Conservation (phyloP, 2,888 invertebrate species). For the Spodoptera picta region DNA sequence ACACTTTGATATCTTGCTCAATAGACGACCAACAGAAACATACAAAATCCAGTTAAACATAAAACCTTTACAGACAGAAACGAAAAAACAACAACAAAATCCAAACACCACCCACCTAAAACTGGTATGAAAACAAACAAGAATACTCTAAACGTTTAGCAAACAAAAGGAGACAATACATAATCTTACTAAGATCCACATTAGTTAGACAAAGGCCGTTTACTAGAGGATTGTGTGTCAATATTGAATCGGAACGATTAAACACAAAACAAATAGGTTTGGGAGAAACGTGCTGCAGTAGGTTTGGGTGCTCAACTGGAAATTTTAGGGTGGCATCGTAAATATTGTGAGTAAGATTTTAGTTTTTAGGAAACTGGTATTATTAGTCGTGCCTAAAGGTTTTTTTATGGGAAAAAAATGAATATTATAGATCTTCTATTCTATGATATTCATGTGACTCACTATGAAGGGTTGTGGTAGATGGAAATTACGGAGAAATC, state of each 20-base stretch:
- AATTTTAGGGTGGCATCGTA: conserved; percentile 25
- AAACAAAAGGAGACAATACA: conserved; percentile 41
- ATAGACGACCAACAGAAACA: too few species aligned
- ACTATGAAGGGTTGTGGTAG: too few species aligned
- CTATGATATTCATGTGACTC: too few species aligned
- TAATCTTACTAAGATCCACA: conserved; percentile 48
- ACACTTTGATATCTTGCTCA: too few species aligned
- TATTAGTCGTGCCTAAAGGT: too few species aligned
- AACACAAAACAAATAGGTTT: conserved; percentile 56
- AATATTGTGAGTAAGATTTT: not conserved
- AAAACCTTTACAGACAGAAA: not conserved
- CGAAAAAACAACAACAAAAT: not conserved
- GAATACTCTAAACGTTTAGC: conserved; percentile 16
- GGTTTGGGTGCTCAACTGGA: conserved; percentile 32
- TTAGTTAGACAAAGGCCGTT: conserved; percentile 36
- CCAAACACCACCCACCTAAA: not conserved
- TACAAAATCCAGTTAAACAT: too few species aligned
- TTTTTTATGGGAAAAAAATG: too few species aligned
- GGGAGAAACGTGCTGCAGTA: conserved; percentile 27
- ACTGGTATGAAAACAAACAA: conserved; percentile 13
- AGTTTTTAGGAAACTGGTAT: too few species aligned
- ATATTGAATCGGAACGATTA: conserved; percentile 56
- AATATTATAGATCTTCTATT: too few species aligned
- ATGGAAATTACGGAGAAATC: too few species aligned
- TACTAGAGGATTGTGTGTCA: conserved; percentile 48